Evolutionary conservation across 37 sponge, comb jelly and placozoan genomes (phyloP).

Genomic region (Tethya wilhelma): DNA sequence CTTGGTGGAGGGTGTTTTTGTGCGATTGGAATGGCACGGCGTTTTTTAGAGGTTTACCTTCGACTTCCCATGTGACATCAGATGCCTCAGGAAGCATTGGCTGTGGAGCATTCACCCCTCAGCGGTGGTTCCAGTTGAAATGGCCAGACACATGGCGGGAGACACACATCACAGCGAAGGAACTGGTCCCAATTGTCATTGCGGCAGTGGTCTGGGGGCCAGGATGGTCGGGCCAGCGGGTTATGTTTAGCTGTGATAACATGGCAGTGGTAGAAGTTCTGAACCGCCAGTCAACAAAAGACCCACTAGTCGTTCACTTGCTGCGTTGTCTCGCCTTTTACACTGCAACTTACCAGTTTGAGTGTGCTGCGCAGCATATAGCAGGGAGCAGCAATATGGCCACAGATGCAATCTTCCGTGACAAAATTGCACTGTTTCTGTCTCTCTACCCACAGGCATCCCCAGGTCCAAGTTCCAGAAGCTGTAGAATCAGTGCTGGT

Average conservation of each 20-base stretch:
- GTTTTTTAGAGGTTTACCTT: not conserved
- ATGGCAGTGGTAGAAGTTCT: slow-evolving; percentile 15
- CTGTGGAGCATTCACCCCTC: not conserved
- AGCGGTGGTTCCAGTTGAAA: not conserved
- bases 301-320: too few species aligned
- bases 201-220: slow-evolving; percentile 25
- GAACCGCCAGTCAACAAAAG: not conserved
- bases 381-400: not conserved
- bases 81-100: slow-evolving; percentile 3
- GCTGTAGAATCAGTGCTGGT: not conserved
- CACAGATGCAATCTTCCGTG: too few species aligned
- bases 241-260: slow-evolving; percentile 41
- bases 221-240: not conserved
- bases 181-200: too few species aligned
- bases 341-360: not conserved
- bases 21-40: not conserved
- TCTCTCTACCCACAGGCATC: too few species aligned
- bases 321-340: slow-evolving; percentile 22
- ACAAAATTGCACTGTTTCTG: too few species aligned
- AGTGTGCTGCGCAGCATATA: not conserved
- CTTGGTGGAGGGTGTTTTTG: not conserved
- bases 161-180: slow-evolving; percentile 13
- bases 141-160: not conserved
- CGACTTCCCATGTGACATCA: not conserved
- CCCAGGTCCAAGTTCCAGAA: not conserved